These are phyloP conservation scores for Tragelaphus imberbis DNA, from an alignment of 2,113 vertebrate species.

Conservation along the genomic window DNA sequence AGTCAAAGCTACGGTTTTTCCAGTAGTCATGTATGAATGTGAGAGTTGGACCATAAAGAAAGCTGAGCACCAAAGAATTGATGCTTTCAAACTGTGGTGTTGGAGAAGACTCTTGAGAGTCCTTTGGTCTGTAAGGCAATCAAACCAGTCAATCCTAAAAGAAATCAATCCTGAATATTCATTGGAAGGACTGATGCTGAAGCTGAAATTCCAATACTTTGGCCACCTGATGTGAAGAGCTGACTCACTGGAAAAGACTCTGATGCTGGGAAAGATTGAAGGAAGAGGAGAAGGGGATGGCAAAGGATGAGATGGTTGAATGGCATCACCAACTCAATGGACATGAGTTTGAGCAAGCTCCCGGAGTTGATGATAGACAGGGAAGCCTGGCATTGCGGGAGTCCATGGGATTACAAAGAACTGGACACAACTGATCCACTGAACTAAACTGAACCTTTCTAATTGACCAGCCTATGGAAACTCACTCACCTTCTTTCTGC, in stretches of 20 bases:
- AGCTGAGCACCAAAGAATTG: background rate
- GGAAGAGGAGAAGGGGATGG: background rate
- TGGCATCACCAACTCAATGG: background rate
- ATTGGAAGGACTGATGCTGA: background rate
- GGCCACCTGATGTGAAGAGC: background rate
- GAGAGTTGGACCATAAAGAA: background rate
- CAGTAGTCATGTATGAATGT: background rate
- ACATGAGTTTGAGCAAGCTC: background rate
- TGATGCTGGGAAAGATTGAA: background rate
- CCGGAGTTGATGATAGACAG: background rate
- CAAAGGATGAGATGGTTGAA: background rate
- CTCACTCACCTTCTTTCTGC: background rate
- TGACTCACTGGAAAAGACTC: background rate
- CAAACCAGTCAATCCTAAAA: background rate
- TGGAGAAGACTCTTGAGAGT: background rate
- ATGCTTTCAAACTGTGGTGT: background rate
- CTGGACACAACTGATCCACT: background rate
- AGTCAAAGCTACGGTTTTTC: background rate
- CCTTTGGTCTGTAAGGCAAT: background rate
- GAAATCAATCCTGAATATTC: background rate
- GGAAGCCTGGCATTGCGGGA: background rate
- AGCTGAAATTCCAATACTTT: background rate
- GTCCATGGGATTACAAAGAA: background rate
- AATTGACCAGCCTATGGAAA: background rate
- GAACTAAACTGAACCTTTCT: background rate